Base-by-base conservation (phyloP, 2,888 invertebrate species). In the Xestia sexstrigata region DNA sequence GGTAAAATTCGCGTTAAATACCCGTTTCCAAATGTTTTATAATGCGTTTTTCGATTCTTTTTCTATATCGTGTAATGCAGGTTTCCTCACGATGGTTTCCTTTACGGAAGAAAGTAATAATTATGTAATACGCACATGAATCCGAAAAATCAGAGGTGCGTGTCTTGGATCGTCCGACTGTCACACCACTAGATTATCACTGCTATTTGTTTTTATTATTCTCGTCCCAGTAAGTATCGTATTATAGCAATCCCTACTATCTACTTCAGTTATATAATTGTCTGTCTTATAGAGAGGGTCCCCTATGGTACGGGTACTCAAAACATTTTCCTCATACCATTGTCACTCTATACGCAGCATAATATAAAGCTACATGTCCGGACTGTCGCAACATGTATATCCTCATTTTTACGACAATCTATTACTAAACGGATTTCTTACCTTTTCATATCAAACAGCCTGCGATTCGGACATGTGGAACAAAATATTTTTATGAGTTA, bases 381-480 rank as follows among this genome's bases (percentile, higher is more conserved):
- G 69, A 75, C 82, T 72, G 73, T 58, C 58, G 45, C 80, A 70
- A 58, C 80, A 80, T 52, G 65, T 66, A 60, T 69, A 72, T 62
- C 76, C 72, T 75, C 60, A 58, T 76, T 52, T 80, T 70, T 39
- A 72, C 76, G 63, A 67, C 58, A 76, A 42, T 76, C 35, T 70
- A 74, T 78, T 49, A 76, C 75, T 75, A 79, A 85, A 73, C 75
- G 47, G 23, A 75, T 73, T 68, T 76, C 87, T 88, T 88, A 88
- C 87, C 87, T 88, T 85, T 88, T 88, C 87, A 88, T 81, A 79
- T 85, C 8, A 87, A 69, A 73, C 81, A 55, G 83, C 81, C 87
- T 88, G 80, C 75, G 78, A 80, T 88, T 79, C 66, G 77, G 87
- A 88, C 87, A 88, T 88, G 87, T 82, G 85, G 82, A 78, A 79